Evolutionary conservation across 2,797 vertebrate genomes (phyloP), one percentile per base, ranked within the genome.

Genomic region (Thalassophryne amazonica): DNA sequence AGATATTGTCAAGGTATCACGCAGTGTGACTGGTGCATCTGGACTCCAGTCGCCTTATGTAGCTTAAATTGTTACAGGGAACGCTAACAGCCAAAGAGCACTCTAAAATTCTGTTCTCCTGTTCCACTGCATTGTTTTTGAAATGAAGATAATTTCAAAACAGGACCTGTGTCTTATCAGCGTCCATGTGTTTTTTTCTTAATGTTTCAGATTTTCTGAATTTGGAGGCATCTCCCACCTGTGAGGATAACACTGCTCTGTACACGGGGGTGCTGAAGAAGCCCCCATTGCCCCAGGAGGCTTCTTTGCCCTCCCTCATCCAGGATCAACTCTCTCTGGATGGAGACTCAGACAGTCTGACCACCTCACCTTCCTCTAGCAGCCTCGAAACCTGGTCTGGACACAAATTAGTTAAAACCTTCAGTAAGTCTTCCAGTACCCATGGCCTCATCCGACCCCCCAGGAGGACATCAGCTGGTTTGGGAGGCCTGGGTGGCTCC

Each of bases 191-290:
- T 38, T 28, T 51, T 14, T 38, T 12, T 40, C 23, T 1, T 46
- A 11, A 27, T 19, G 14, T 27, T 42, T n/a, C 53, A 92, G 96
- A 96, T 53, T 86, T 89, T 15, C 87, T 93, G 18, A 88, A 88
- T 25, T 72, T 94, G 42, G 94, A 95, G 61, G 79, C 69, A 1
- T 76, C 92, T 24, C 85, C 92, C 0, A 77, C 81, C 54, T 92
- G 93, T 58, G 94, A 98, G 41, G 94, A 95, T 73, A 92, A 91
- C 73, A 73, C 91, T 0, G 94, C 94, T 47, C 91, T 99, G 47
- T 98, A 98, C 56, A 93, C 96, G 0, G 96, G 94, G 14, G 93
- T 97, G 70, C 89, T 95, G 73, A 99, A 96, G 91, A 97, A 96
- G 83, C 89, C 90, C 0, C 73, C 90, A 40, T 33, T 81, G 25